Percentiles rank a stretch among this genome's conserved stretches.
These are phyloP conservation scores for Caenorhabditis briggsae DNA, from an alignment of 1,140 invertebrate species.

Conservation along the genomic window DNA sequence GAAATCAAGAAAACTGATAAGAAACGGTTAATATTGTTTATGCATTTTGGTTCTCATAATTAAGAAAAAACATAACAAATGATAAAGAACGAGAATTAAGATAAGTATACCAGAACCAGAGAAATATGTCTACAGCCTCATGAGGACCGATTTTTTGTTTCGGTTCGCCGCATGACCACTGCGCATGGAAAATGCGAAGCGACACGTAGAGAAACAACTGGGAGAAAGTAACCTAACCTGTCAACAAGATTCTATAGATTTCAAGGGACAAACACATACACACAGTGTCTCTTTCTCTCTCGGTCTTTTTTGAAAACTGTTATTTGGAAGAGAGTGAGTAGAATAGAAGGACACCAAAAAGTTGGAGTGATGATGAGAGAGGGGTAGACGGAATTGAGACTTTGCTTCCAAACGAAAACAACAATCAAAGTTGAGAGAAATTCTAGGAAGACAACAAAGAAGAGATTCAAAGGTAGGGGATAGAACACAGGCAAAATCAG, in stretches of 20 bases:
- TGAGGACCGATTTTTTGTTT: constrained; percentile 5
- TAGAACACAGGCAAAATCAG: background rate
- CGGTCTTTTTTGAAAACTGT: background rate
- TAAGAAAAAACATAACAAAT: background rate
- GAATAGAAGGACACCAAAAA: background rate
- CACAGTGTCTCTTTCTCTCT: background rate
- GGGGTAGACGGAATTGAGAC: no score
- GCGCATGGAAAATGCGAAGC: constrained; percentile 53
- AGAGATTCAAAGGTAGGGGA: background rate
- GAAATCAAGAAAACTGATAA: background rate
- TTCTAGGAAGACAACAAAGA: background rate
- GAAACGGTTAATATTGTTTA: background rate
- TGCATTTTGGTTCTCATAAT: background rate
- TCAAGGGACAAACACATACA: background rate
- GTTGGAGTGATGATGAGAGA: background rate
- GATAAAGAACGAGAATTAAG: background rate
- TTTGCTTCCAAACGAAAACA: background rate
- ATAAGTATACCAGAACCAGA: background rate
- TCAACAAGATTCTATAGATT: constrained; percentile 33
- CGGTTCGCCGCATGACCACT: constrained; percentile 13
- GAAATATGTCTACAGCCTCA: background rate
- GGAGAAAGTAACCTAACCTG: constrained; percentile 46
- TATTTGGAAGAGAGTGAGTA: constrained; percentile 18
- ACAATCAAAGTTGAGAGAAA: no score
- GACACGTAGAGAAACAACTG: constrained; percentile 29